These are phyloP conservation scores for Threskiornis aethiopicus DNA, from an alignment of 2,797 vertebrate genomes.

Conservation along the genomic window DNA sequence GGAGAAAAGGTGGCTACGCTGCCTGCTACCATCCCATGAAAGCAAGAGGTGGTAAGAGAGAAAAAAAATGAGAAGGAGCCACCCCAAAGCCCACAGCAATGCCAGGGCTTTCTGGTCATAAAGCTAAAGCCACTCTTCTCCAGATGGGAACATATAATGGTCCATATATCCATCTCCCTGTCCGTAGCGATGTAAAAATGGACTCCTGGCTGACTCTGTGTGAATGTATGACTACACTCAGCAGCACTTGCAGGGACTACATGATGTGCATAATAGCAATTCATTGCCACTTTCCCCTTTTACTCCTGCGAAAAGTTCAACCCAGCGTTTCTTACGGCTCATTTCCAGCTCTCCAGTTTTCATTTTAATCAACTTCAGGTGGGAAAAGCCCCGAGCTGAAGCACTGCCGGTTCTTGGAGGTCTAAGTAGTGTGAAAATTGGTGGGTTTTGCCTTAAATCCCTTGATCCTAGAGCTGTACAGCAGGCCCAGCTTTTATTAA, in stretches of 20 bases:
- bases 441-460: background rate
- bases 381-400: background rate
- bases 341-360: background rate
- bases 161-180: background rate
- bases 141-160: background rate
- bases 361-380: background rate
- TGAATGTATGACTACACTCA: background rate
- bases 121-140: background rate
- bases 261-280: background rate
- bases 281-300: background rate
- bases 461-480: background rate
- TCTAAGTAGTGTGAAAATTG: background rate
- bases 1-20: background rate
- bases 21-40: background rate
- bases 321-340: background rate
- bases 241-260: background rate
- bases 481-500: background rate
- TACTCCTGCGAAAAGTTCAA: accelerated
- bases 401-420: background rate
- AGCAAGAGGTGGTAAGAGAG: background rate
- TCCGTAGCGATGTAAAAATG: background rate
- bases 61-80: background rate
- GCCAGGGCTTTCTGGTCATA: background rate
- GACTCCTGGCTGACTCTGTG: background rate
- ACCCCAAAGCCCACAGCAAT: background rate